Evolutionary conservation across 2,797 vertebrate genomes (phyloP).

Genomic region (Caiman crocodilus): DNA sequence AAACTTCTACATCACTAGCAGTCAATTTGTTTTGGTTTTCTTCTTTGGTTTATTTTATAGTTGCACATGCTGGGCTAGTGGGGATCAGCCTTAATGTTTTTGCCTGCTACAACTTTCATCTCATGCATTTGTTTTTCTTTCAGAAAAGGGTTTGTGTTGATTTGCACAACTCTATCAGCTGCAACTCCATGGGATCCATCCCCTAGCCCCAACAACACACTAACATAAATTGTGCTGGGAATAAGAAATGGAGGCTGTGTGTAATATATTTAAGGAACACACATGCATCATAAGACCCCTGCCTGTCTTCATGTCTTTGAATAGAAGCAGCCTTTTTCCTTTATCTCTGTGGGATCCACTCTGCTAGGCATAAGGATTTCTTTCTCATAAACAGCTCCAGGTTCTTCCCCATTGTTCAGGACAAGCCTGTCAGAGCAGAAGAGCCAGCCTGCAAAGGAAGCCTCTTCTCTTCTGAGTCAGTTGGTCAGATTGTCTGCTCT

Average conservation of each 20-base stretch:
- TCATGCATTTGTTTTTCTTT: constrained; percentile 41
- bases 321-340: background rate
- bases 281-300: background rate
- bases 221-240: background rate
- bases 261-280: background rate
- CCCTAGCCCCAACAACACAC: background rate
- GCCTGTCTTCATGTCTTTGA: no score
- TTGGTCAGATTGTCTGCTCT: constrained; percentile 29
- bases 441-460: constrained; percentile 28
- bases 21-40: constrained; percentile 63
- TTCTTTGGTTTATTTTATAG: constrained; percentile 57
- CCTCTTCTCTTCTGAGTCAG: background rate
- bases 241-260: background rate
- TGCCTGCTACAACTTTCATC: constrained; percentile 43
- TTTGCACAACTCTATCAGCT: constrained; percentile 32
- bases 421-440: background rate
- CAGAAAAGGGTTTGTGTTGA: constrained; percentile 31
- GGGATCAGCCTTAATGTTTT: constrained; percentile 21
- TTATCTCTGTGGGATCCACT: background rate
- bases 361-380: constrained; percentile 9
- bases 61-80: constrained; percentile 60
- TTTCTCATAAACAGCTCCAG: constrained; percentile 9
- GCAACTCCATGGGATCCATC: background rate
- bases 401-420: constrained; percentile 46
- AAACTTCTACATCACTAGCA: constrained; percentile 6